A percentile compares a stretch with the other conserved stretches of the same genome.
Conservation (phyloP, 2,797 vertebrate genomes). For the Clarias fuscus region DNA sequence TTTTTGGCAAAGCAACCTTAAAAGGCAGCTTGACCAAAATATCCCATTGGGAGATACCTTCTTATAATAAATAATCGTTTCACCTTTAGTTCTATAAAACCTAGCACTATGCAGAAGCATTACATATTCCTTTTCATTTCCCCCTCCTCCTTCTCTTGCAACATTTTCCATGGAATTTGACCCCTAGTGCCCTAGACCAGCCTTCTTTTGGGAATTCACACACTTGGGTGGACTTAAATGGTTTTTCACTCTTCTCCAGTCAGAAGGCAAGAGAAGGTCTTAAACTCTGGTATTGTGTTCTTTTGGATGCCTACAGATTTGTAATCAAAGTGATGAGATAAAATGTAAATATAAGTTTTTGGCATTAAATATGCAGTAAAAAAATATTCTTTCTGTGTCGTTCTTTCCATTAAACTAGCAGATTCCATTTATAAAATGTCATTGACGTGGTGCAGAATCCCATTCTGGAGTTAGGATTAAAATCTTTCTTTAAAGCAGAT, state of each 20-base stretch:
- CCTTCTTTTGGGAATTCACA: conserved; percentile 73
- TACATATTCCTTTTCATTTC: conserved; percentile 35
- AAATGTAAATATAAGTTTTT: not conserved
- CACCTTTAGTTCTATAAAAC: conserved; percentile 48
- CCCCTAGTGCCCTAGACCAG: conserved; percentile 73
- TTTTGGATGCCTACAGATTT: not conserved
- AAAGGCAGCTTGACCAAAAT: not conserved
- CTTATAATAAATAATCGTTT: not conserved
- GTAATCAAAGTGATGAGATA: not conserved
- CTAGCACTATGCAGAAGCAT: conserved; percentile 51
- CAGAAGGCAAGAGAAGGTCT: conserved; percentile 45
- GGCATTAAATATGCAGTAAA: not conserved
- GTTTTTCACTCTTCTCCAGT: conserved; percentile 53
- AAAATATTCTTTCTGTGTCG: not conserved
- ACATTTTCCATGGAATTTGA: conserved; percentile 76
- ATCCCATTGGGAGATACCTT: not conserved
- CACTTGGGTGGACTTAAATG: conserved; percentile 77
- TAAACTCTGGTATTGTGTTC: conserved; percentile 31
- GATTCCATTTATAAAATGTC: not conserved
- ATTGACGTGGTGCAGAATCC: not conserved
- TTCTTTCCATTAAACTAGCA: not conserved
- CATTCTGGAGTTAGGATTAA: no score
- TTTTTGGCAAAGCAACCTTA: not conserved
- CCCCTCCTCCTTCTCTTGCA: conserved; percentile 44
- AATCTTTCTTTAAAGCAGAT: not conserved